Evolutionary conservation across 1,140 invertebrate genomes (phyloP).

Genomic region (Platorchestia sp.): DNA sequence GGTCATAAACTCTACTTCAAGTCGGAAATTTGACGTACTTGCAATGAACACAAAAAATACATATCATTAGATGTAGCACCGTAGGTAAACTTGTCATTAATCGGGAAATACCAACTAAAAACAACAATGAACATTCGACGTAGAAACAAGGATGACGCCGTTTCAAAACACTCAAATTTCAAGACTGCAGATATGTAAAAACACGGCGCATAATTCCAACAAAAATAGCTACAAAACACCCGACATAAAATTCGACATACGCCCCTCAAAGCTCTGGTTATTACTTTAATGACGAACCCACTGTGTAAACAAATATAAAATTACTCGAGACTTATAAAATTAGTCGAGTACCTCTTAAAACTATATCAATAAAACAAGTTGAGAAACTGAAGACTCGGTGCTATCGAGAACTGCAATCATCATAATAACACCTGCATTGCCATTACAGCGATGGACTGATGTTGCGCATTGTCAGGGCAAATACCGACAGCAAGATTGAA

Average conservation of each 20-base stretch:
- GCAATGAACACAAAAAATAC: no score
- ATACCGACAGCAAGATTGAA: neutral
- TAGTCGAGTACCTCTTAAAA: no score
- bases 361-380: neutral
- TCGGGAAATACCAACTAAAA: no score
- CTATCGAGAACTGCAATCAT: neutral
- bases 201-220: neutral
- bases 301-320: neutral
- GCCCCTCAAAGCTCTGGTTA: neutral
- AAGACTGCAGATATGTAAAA: neutral
- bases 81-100: no score
- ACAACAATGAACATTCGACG: neutral
- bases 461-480: neutral
- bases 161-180: neutral
- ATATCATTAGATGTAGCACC: no score
- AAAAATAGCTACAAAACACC: neutral
- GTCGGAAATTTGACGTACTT: no score
- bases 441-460: neutral
- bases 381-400: neutral
- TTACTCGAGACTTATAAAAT: neutral
- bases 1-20: no score
- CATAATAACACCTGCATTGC: neutral
- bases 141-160: neutral
- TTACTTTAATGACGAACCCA: neutral
- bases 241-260: neutral